Evolutionary conservation across 2,113 vertebrate genomes (phyloP).

Genomic region (Eulacestoma nigropectus): DNA sequence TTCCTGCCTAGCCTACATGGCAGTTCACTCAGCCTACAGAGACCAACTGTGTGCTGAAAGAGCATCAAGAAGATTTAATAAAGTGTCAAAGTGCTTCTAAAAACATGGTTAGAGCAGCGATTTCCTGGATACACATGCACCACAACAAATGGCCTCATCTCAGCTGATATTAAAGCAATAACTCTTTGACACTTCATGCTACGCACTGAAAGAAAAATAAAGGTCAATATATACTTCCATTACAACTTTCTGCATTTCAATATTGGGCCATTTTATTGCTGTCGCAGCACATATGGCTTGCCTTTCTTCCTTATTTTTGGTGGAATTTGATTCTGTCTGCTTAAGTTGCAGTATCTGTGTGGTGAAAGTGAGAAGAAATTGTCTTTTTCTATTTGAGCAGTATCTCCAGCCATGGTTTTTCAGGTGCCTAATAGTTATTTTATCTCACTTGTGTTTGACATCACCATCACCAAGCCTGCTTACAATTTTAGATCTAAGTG

Average conservation of each 20-base stretch:
- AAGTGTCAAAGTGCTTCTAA: slow-evolving; percentile 55
- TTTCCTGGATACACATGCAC: slow-evolving; percentile 53
- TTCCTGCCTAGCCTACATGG: neutral
- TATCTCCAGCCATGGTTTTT: neutral
- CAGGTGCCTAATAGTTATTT: slow-evolving; percentile 22
- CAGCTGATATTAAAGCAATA: slow-evolving; percentile 77
- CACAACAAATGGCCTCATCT: slow-evolving; percentile 58
- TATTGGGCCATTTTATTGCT: slow-evolving; percentile 63
- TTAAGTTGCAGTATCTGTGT: slow-evolving; percentile 30
- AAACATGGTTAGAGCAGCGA: slow-evolving; percentile 39
- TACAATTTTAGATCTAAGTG: slow-evolving; percentile 11
- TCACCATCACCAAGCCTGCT: neutral
- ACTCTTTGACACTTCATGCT: slow-evolving; percentile 71
- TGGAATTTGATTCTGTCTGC: slow-evolving; percentile 63
- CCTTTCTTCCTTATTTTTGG: slow-evolving; percentile 54
- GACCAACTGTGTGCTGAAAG: slow-evolving; percentile 30
- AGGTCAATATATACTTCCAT: slow-evolving; percentile 73
- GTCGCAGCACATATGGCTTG: slow-evolving; percentile 1
- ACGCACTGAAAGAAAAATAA: slow-evolving; percentile 69
- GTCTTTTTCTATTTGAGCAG: neutral
- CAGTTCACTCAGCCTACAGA: slow-evolving; percentile 4
- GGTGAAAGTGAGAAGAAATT: slow-evolving; percentile 47
- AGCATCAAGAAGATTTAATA: slow-evolving; percentile 58
- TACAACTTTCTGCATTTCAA: slow-evolving; percentile 72
- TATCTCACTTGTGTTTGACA: neutral